Evolutionary conservation across 2,113 vertebrate genomes (phyloP).

Genomic region (Coreoperca whiteheadi): DNA sequence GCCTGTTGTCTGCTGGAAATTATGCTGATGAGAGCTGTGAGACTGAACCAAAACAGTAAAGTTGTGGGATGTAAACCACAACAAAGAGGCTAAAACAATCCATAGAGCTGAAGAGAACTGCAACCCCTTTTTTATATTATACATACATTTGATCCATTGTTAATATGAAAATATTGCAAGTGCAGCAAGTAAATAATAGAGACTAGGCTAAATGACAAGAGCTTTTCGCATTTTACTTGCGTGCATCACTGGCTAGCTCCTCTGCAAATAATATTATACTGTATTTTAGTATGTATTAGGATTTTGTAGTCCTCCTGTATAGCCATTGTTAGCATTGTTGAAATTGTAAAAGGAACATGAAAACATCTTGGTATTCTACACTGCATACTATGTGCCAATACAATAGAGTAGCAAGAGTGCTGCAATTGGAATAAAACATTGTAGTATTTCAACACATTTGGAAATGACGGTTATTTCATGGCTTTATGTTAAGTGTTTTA

Average conservation of each 20-base stretch:
- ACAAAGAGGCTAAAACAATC: neutral
- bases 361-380: neutral
- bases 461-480: conserved; percentile 12
- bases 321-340: neutral
- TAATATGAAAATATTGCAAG: neutral
- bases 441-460: conserved; percentile 11
- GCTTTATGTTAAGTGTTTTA: conserved; percentile 26
- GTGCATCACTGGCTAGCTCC: neutral
- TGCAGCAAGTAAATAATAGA: neutral
- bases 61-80: too few species aligned
- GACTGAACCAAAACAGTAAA: too few species aligned
- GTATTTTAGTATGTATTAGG: neutral
- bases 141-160: neutral
- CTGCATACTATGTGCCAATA: neutral
- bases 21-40: too few species aligned
- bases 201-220: neutral
- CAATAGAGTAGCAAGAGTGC: neutral
- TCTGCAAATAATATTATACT: neutral
- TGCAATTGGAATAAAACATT: conserved; percentile 19
- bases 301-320: neutral
- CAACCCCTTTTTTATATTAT: neutral
- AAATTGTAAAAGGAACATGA: neutral
- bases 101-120: neutral
- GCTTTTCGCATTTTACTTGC: neutral
- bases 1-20: neutral